Percentiles rank a stretch among this genome's conserved stretches.
These are phyloP conservation scores for Cataglyphis hispanica DNA, from an alignment of 1,140 invertebrate species.

Conservation along the genomic window DNA sequence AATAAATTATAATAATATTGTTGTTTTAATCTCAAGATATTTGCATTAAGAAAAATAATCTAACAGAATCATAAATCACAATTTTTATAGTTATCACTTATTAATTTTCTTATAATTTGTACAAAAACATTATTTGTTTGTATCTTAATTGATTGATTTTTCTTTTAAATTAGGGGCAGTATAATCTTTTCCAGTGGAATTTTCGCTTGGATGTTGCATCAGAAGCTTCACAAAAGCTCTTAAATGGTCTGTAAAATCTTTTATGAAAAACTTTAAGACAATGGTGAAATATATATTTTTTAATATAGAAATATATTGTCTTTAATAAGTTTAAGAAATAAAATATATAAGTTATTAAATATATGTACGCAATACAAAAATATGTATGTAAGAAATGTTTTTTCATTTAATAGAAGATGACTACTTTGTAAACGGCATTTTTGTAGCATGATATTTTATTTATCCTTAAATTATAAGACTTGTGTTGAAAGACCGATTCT, in stretches of 20 bases:
- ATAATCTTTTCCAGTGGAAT: slow-evolving; percentile 60
- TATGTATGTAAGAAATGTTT: not conserved
- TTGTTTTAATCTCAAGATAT: too few relatives aligned
- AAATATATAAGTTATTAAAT: not conserved
- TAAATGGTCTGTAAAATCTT: slow-evolving; percentile 5
- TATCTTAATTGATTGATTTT: slow-evolving; percentile 3
- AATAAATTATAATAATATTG: not conserved
- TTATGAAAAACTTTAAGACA: not conserved
- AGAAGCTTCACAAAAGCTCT: not conserved
- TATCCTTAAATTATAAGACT: not conserved
- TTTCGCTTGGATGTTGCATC: slow-evolving; percentile 62
- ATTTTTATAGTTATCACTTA: not conserved
- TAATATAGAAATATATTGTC: not conserved
- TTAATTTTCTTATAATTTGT: slow-evolving; percentile 6
- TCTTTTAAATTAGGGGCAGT: slow-evolving; percentile 67
- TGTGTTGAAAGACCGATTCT: not conserved
- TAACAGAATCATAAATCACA: too few relatives aligned
- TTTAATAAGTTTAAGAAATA: not conserved
- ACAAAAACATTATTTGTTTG: not conserved
- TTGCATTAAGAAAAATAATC: not conserved
- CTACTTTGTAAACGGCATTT: not conserved
- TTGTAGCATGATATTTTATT: not conserved
- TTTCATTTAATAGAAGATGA: not conserved
- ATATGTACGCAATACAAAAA: not conserved
- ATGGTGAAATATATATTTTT: not conserved